phyloP scores from a whole-genome alignment of 2,113 vertebrate genomes.

The Cranoglanis bouderius region DNA sequence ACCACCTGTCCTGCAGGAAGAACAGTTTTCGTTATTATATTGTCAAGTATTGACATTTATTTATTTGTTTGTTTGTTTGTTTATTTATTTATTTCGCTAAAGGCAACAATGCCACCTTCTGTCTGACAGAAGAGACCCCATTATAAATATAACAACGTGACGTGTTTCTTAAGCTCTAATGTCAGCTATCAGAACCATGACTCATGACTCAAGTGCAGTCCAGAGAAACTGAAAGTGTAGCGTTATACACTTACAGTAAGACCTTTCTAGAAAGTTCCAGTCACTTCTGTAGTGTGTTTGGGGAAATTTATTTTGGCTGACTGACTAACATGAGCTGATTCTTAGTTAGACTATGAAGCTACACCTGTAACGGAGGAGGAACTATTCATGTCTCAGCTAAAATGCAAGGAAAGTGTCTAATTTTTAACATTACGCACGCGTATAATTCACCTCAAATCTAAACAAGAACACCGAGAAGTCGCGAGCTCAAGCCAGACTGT shows the following conservation, averaged over 20 bases:
- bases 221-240: neutral
- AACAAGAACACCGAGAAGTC: neutral
- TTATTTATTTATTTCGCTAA: too few relatives aligned
- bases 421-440: neutral
- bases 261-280: neutral
- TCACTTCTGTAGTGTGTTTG: neutral
- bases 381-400: neutral
- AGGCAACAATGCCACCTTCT: constrained; percentile 39
- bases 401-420: neutral
- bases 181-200: neutral
- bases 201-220: too few relatives aligned
- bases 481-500: neutral
- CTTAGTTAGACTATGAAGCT: neutral
- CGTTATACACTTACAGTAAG: neutral
- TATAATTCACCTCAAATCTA: neutral
- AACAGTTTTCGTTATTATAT: too few relatives aligned
- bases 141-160: neutral
- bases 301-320: neutral
- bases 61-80: too few relatives aligned
- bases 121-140: neutral
- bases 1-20: neutral
- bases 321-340: neutral
- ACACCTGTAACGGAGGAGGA: neutral
- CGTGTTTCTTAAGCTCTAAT: neutral
- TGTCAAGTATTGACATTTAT: neutral